Conservation (phyloP, 2,888 invertebrate species). For the Ametastegia equiseti region DNA sequence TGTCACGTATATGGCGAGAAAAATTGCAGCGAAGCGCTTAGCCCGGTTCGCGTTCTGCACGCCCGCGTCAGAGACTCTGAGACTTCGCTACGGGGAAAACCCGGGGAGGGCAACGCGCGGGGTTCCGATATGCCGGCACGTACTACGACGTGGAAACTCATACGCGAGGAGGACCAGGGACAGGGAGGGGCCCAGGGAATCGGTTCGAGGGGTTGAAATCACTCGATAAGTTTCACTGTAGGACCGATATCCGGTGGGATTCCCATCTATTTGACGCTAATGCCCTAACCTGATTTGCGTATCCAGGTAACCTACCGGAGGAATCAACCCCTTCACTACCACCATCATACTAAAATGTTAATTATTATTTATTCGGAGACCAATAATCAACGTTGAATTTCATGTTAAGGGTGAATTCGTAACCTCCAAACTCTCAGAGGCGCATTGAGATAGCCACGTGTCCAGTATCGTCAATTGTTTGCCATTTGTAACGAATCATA, state of each 20-base stretch:
- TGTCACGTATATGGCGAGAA: conserved; percentile 76
- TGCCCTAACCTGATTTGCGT: conserved; percentile 32
- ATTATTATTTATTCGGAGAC: background rate
- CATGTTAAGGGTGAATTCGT: no score
- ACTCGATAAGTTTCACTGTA: conserved; percentile 49
- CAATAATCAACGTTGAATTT: background rate
- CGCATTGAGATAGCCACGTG: background rate
- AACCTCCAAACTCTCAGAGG: no score
- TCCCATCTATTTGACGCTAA: conserved; percentile 36
- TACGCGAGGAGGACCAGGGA: conserved; percentile 38
- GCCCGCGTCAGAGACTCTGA: conserved; percentile 63
- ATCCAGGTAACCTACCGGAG: background rate
- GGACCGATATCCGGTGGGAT: conserved; percentile 45
- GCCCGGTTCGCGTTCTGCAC: conserved; percentile 75
- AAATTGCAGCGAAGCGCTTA: conserved; percentile 76
- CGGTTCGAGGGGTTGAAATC: conserved; percentile 44
- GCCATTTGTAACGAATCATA: no score
- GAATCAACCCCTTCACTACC: background rate
- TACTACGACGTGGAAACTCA: conserved; percentile 45
- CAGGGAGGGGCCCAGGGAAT: conserved; percentile 5
- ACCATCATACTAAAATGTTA: background rate
- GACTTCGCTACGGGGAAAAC: conserved; percentile 42
- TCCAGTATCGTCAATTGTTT: no score
- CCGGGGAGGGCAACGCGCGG: conserved; percentile 30
- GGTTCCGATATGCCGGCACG: conserved; percentile 41